Evolutionary conservation across 2,888 invertebrate species (phyloP).

Genomic region (Drosophila antonietae): DNA sequence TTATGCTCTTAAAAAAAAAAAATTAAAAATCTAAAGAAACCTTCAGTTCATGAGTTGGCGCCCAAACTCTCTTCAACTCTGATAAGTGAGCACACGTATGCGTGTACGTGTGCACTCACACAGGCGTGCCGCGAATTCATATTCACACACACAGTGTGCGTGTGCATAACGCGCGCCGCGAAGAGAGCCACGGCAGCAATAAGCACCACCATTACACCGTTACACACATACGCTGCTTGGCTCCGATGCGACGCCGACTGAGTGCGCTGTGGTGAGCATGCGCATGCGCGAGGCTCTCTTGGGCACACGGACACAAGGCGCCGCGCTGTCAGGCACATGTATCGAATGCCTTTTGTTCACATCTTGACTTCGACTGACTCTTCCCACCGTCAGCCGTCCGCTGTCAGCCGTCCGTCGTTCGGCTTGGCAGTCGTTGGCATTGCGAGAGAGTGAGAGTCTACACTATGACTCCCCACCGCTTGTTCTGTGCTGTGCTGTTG

Average conservation of each 20-base stretch:
- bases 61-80: constrained; percentile 37
- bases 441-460: constrained; percentile 64
- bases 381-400: constrained; percentile 29
- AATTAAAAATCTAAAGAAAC: not conserved
- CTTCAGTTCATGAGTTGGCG: not conserved
- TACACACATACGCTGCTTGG: constrained; percentile 17
- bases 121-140: constrained; percentile 18
- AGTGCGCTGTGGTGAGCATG: constrained; percentile 27
- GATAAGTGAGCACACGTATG: constrained; percentile 35
- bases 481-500: constrained; percentile 46
- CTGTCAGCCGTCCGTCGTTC: not conserved
- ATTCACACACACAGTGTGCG: constrained; percentile 69
- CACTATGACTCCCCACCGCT: constrained; percentile 65
- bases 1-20: not conserved
- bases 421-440: constrained; percentile 1
- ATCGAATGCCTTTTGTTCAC: constrained; percentile 71
- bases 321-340: constrained; percentile 65
- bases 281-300: constrained; percentile 66
- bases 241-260: not conserved
- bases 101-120: constrained; percentile 10
- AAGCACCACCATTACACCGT: constrained; percentile 40
- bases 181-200: constrained; percentile 45
- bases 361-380: constrained; percentile 59
- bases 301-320: constrained; percentile 58
- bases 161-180: constrained; percentile 71